phyloP scores from a whole-genome alignment of 2,113 vertebrate species.

The Mola mola region DNA sequence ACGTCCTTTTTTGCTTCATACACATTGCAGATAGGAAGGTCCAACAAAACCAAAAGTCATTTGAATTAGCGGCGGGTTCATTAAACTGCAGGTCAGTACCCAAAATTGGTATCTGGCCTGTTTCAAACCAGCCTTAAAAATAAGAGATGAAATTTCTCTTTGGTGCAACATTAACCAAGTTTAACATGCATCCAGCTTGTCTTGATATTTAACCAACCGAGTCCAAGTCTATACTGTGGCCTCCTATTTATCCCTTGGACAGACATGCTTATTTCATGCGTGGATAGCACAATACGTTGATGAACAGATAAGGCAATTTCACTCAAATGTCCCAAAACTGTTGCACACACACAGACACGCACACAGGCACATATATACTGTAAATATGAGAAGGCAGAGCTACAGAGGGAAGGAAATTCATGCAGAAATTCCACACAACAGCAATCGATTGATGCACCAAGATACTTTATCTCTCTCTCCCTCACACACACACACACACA shows the following conservation, averaged over 20 bases:
- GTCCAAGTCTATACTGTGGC: slow-evolving; percentile 32
- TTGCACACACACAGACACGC: slow-evolving; percentile 17
- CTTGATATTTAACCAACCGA: slow-evolving; percentile 45
- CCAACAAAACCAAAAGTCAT: slow-evolving; percentile 41
- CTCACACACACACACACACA: slow-evolving; percentile 1
- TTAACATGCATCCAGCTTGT: slow-evolving; percentile 42
- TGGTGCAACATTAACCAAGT: slow-evolving; percentile 43
- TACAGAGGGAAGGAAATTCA: slow-evolving; percentile 33
- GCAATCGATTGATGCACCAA: too few species aligned
- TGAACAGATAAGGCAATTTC: slow-evolving; percentile 59
- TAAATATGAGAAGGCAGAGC: slow-evolving; percentile 65
- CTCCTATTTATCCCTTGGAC: slow-evolving; percentile 52
- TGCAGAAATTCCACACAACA: too few species aligned
- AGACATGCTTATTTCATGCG: slow-evolving; percentile 53
- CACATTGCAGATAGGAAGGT: slow-evolving; percentile 53
- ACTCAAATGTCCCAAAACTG: slow-evolving; percentile 62
- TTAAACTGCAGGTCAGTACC: slow-evolving; percentile 61
- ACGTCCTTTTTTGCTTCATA: slow-evolving; percentile 65
- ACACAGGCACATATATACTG: slow-evolving; percentile 54
- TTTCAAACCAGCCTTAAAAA: slow-evolving; percentile 40
- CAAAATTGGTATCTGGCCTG: slow-evolving; percentile 46
- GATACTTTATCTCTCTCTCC: slow-evolving; percentile 16
- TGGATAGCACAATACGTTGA: slow-evolving; percentile 58
- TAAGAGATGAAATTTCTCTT: slow-evolving; percentile 29
- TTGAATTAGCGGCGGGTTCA: slow-evolving; percentile 33